These are phyloP conservation scores for Dipodomys stephensi DNA, from an alignment of 2,113 vertebrate species.

Conservation along the genomic window DNA sequence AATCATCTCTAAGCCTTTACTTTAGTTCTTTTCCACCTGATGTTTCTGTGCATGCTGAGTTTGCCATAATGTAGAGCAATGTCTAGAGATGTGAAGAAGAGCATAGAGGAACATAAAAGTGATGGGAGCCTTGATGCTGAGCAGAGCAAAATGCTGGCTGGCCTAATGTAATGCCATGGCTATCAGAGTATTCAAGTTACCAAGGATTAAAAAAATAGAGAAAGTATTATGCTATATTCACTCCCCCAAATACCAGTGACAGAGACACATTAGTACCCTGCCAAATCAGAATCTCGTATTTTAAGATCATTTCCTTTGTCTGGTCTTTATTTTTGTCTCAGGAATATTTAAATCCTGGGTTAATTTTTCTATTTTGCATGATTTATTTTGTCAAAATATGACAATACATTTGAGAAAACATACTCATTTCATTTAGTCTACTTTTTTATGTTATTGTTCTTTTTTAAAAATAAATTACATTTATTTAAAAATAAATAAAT, in stretches of 20 bases:
- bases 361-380: slow-evolving; percentile 22
- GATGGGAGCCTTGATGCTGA: neutral
- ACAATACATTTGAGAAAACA: neutral
- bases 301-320: neutral
- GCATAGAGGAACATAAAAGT: neutral
- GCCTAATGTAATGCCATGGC: neutral
- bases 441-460: neutral
- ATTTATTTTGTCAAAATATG: neutral
- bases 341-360: slow-evolving; percentile 25
- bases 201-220: neutral
- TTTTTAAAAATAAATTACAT: neutral
- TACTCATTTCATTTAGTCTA: neutral
- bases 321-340: neutral
- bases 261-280: neutral
- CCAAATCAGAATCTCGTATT: neutral
- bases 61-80: neutral
- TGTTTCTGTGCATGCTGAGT: slow-evolving; percentile 12
- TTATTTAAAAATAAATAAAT: no score
- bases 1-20: slow-evolving; percentile 52
- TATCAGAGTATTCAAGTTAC: neutral
- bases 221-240: neutral
- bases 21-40: slow-evolving; percentile 24
- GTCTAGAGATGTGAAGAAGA: neutral
- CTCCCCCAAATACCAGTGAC: neutral
- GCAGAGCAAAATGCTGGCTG: neutral